Base-by-base conservation (phyloP, 2,888 invertebrate genomes). In the Chalcis sispes region DNA sequence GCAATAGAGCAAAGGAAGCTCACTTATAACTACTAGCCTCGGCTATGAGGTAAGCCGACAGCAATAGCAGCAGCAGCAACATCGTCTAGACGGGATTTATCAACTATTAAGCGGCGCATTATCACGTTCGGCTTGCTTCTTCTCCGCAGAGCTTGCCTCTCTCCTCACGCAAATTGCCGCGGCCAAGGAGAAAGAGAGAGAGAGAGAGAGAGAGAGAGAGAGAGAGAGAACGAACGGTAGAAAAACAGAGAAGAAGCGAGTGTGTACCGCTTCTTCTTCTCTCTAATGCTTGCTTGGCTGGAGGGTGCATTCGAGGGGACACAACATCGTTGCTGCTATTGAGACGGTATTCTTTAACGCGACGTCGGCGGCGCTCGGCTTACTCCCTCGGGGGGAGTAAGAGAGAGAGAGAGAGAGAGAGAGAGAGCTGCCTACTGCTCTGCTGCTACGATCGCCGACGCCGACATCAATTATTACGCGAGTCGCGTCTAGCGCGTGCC, bases 401-500 rank as follows among this genome's bases (percentile, higher is more conserved):
- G n/a, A n/a, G n/a, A n/a, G n/a, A n/a, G n/a, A n/a, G n/a, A n/a
- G n/a, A n/a, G n/a, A n/a, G n/a, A n/a, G n/a, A 25, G 5, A 29
- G 42, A n/a, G 27, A 62, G 40, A 25, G 23, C 10, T 54, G 25
- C 1, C 13, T 32, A n/a, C n/a, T n/a, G n/a, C n/a, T n/a, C n/a
- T n/a, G n/a, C n/a, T n/a, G n/a, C n/a, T n/a, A n/a, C n/a, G n/a
- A n/a, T 84, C 83, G 82, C 83, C 82, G 83, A 59, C 78, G 72
- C 80, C n/a, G n/a, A n/a, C 85, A 84, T 88, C 83, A 86, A 88
- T 88, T 86, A 88, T 88, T 86, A 85, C 82, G 79, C 80, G 81
- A 70, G 81, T 82, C 83, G 84, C 86, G 87, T 88, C 87, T 88
- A 87, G 85, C 87, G 42, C 7, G 42, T 15, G n/a, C n/a, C n/a